These are phyloP conservation scores for Himalopsyche japonica DNA, from an alignment of 2,888 invertebrate genomes.

Conservation along the genomic window DNA sequence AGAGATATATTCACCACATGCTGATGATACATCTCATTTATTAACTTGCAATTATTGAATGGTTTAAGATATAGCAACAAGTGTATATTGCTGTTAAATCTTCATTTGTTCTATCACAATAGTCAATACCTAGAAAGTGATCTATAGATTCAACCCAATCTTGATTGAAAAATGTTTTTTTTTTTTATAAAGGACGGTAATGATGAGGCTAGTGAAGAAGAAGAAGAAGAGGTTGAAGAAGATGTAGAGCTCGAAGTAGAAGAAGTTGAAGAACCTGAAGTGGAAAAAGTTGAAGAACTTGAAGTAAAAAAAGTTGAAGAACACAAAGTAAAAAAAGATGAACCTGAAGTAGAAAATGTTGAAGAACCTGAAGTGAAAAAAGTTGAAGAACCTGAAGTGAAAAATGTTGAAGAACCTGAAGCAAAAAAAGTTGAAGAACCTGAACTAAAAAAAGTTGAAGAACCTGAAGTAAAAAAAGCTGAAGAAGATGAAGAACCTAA, in stretches of 20 bases:
- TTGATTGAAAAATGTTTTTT: background rate
- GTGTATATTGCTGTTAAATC: background rate
- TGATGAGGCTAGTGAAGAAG: slow-evolving; percentile 47
- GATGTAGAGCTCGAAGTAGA: slow-evolving; percentile 25
- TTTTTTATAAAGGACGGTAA: slow-evolving; percentile 52
- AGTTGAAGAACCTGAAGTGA: slow-evolving; percentile 20
- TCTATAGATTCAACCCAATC: too few species aligned
- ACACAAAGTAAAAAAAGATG: too few species aligned
- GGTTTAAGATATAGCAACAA: too few species aligned
- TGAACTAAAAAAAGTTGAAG: slow-evolving; percentile 27
- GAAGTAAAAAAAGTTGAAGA: background rate
- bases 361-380: background rate
- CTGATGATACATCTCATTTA: too few species aligned
- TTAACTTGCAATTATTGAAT: too few species aligned
- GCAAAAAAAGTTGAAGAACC: slow-evolving; percentile 5
- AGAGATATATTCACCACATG: too few species aligned
- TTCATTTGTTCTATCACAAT: background rate
- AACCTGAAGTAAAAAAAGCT: background rate
- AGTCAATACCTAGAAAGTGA: background rate
- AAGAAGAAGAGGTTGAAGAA: slow-evolving; percentile 23
- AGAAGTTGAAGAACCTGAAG: slow-evolving; percentile 36
- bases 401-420: slow-evolving; percentile 17
- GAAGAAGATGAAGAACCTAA: slow-evolving; percentile 37
- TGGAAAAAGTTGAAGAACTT: slow-evolving; percentile 22
- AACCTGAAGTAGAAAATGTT: slow-evolving; percentile 26